Conservation (phyloP, 1,140 invertebrate species). For the Drosophila ogumai region DNA sequence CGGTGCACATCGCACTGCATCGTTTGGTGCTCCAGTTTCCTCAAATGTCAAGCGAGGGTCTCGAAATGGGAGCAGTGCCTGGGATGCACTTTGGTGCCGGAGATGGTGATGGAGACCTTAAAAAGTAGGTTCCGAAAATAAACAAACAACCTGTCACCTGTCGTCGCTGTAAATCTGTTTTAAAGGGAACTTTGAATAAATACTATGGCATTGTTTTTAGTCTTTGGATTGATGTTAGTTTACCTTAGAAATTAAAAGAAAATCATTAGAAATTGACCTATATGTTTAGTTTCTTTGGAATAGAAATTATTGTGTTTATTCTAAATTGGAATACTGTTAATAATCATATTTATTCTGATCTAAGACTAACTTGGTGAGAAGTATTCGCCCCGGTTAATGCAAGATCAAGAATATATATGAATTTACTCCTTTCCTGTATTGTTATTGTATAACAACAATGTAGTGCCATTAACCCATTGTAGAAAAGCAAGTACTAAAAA, state of each 20-base stretch:
- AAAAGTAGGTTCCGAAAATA: slow-evolving; percentile 16
- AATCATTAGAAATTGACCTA: neutral
- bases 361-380: neutral
- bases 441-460: neutral
- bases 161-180: neutral
- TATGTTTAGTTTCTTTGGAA: neutral
- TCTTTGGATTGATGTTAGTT: neutral
- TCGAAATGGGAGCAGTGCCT: slow-evolving; percentile 16
- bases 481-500: neutral
- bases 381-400: no score
- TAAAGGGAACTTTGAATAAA: neutral
- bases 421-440: no score
- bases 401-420: no score
- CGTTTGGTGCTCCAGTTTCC: slow-evolving; percentile 57
- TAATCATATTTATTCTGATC: neutral
- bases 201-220: neutral
- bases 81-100: slow-evolving; percentile 43
- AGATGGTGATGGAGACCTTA: neutral
- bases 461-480: neutral
- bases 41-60: slow-evolving; percentile 56
- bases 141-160: slow-evolving; percentile 26
- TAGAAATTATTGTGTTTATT: neutral
- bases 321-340: neutral
- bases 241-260: neutral
- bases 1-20: slow-evolving; percentile 55